Base-by-base conservation (phyloP, 1,140 invertebrate species). In the Dolichoris vasculosae region DNA sequence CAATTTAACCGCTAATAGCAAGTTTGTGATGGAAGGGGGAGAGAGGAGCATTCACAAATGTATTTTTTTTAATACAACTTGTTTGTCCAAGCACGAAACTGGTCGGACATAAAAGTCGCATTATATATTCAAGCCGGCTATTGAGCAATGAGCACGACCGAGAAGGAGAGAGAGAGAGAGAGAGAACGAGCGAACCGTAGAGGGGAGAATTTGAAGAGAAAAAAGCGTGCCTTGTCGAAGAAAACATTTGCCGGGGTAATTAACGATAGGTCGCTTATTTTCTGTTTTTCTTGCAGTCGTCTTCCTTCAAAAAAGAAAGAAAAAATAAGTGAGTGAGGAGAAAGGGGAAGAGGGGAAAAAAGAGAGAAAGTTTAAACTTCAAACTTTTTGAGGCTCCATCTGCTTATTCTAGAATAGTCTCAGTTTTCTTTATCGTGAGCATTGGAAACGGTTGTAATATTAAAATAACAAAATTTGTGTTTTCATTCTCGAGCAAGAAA, bases 61-160 rank as follows among this genome's bases (percentile, higher is more conserved):
- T 83, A 59, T 75, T 67, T 83, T 76, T 83, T 71, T 59, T 77
- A 43, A 73, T 67, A 77, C 82, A 77, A 77, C 73, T 83, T 83
- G 82, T 83, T 83, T 83, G 40, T 83, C 71, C 82, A 51, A 83
- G 82, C 73, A 83, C 82, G 73, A 83, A 83, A 83, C 82, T 77
- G 71, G 38, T 76, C 43, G 40, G 23, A 43, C 35, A 77, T 83
- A 83, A 77, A 83, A 83, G 40, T 83, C n/a, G 59, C 59, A 77
- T 83, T 83, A 83, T 83, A 46, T 59, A 83, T 38, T 59, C 78
- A 30, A 63, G n/a, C 48, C 76, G 30, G 40, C 59, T 9, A 80
- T 64, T 64, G 63, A 80, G 78, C 78, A 80, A 67, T 63, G 40
- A 80, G 55, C 40, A 63, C 38, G 78, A 43, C 40, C 76, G 78